Base-by-base conservation (phyloP, 2,888 invertebrate species). In the Steinernema carpocapsae region DNA sequence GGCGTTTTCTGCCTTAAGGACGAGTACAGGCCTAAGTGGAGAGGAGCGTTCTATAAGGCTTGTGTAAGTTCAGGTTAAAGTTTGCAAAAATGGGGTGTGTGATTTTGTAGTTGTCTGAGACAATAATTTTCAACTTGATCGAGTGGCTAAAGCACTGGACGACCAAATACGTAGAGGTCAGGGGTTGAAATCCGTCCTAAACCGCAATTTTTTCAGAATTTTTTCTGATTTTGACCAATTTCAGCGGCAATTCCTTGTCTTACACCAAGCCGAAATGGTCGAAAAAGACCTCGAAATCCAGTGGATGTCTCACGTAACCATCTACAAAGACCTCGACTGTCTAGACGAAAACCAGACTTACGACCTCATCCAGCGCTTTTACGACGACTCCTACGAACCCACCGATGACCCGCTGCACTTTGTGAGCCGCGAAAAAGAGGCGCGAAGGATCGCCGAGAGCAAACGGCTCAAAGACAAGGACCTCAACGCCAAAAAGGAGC, bases 361-460 rank as follows among this genome's bases (percentile, higher is more conserved):
- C 56, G 56, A 56, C 56, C 56, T 56, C 56, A 56, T 56, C 56
- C 56, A 56, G 56, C 56, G 56, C 19, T 56, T 24, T 26, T 56
- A 56, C 56, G 56, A 19, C 26, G 56, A 56, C 26, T 12, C 12
- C 24, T 56, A 56, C 56, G 56, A 56, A 17, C 56, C 56, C 26
- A 56, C 56, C 2, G 56, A 56, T 14, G 56, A 56, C 22, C 6
- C 56, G 22, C 22, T 56, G 19, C 56, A 56, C 56, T 24, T 7
- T 26, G 56, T 56, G 26, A 56, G 56, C 26, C 56, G 56, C 56
- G 56, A 56, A 26, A 22, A 24, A 2, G 56, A 56, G 26, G 26
- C 56, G 24, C 22, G 56, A 10, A 56, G 56, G 26, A 26, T 56
- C 2, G 56, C 56, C 7, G 56, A 56, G 26, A 56, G 56, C 56